Percentiles rank a stretch among this genome's conserved stretches.
Evolutionary conservation across 2,888 invertebrate genomes (phyloP).

Genomic region (Euphydryas editha): DNA sequence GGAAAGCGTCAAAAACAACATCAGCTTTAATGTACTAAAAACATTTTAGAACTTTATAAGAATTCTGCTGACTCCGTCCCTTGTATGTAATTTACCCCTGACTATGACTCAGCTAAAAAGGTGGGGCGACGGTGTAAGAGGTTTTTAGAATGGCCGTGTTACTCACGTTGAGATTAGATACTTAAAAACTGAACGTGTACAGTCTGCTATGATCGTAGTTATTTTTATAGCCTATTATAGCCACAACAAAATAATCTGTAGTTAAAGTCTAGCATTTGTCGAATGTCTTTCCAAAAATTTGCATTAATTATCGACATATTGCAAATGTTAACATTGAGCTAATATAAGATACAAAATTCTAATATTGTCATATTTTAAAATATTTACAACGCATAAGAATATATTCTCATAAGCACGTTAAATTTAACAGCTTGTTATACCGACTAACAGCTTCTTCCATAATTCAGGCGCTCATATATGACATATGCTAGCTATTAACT

Average conservation of each 20-base stretch:
- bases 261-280: too few relatives aligned
- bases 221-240: too few relatives aligned
- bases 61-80: conserved; percentile 24
- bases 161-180: too few relatives aligned
- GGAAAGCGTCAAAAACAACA: background rate
- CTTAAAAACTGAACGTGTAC: too few relatives aligned
- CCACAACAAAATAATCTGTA: too few relatives aligned
- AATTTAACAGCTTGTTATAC: background rate
- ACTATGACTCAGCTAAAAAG: conserved; percentile 25
- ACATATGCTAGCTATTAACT: conserved; percentile 16
- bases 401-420: background rate
- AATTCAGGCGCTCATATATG: conserved; percentile 2
- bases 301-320: too few relatives aligned
- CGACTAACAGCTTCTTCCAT: background rate
- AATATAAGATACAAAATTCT: too few relatives aligned
- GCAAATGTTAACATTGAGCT: too few relatives aligned
- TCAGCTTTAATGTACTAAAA: conserved; percentile 1
- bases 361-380: background rate
- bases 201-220: too few relatives aligned
- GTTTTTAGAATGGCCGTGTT: background rate
- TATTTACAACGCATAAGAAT: background rate
- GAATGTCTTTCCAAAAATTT: too few relatives aligned
- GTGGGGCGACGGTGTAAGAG: conserved; percentile 13
- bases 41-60: conserved; percentile 19
- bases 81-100: conserved; percentile 27